Conservation (phyloP, 2,113 vertebrate species). For the Anas platyrhynchos region DNA sequence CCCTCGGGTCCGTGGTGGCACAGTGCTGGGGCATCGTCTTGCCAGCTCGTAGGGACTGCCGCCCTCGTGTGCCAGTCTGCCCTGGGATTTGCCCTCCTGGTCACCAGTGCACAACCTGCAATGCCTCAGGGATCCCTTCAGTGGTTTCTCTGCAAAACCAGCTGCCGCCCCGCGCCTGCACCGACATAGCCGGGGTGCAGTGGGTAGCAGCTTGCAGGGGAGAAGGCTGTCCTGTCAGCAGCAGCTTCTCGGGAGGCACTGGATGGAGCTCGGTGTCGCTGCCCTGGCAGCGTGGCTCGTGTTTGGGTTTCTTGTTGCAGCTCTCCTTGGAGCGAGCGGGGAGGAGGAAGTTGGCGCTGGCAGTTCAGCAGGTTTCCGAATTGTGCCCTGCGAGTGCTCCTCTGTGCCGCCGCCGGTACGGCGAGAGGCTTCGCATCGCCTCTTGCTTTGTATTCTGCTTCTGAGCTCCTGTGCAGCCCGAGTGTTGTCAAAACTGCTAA, state of each 20-base stretch:
- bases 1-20: not conserved
- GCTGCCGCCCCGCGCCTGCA: not conserved
- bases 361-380: slow-evolving; percentile 31
- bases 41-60: not conserved
- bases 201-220: not conserved
- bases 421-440: not conserved
- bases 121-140: not conserved
- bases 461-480: slow-evolving; percentile 22
- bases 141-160: not conserved
- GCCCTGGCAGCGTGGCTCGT: not conserved
- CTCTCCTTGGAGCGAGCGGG: not conserved
- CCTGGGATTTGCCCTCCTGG: not conserved
- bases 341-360: slow-evolving; percentile 1
- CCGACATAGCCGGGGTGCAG: not conserved
- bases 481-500: slow-evolving; percentile 50
- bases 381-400: not conserved
- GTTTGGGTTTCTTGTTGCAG: not conserved
- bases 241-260: not conserved
- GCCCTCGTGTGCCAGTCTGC: not conserved
- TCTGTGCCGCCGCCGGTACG: not conserved
- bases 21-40: fast-evolving
- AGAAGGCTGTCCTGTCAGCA: not conserved
- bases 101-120: not conserved
- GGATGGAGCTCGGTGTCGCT: slow-evolving; percentile 4
- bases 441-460: not conserved